These are phyloP conservation scores for Centropus unirufus DNA, from an alignment of 2,113 vertebrate genomes.

Conservation along the genomic window DNA sequence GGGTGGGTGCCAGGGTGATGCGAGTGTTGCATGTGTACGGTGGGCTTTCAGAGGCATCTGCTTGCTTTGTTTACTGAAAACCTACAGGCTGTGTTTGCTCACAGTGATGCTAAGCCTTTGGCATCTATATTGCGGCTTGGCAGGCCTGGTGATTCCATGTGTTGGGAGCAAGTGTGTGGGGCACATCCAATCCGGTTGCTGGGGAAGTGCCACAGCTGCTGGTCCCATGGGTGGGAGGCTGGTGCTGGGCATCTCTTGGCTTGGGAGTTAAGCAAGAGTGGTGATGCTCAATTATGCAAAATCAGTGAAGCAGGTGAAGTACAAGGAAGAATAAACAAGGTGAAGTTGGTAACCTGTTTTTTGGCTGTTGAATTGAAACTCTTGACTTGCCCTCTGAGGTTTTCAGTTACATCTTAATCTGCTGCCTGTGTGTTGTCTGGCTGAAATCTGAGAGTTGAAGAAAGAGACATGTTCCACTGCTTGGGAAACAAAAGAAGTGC, in stretches of 20 bases:
- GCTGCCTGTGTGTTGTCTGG: background rate
- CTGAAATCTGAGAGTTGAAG: background rate
- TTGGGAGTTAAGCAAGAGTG: background rate
- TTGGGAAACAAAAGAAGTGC: background rate
- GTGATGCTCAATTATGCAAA: background rate
- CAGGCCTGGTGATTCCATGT: background rate
- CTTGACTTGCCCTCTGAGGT: background rate
- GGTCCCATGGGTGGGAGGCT: background rate
- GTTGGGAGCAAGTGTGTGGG: background rate
- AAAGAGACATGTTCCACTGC: background rate
- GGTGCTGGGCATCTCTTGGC: background rate
- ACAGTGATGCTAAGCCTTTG: background rate
- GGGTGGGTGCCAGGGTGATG: background rate
- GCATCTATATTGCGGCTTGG: background rate
- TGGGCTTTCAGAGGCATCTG: background rate
- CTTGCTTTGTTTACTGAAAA: background rate
- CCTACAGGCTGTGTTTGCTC: background rate
- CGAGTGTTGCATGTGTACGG: rapidly evolving
- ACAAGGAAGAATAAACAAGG: background rate
- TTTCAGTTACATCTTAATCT: background rate
- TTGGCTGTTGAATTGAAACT: background rate
- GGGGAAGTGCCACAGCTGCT: background rate
- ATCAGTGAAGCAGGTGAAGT: background rate
- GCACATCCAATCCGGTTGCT: background rate
- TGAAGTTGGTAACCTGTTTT: background rate